These are phyloP conservation scores for Argya squamiceps DNA, from an alignment of 2,797 vertebrate genomes.

Conservation along the genomic window DNA sequence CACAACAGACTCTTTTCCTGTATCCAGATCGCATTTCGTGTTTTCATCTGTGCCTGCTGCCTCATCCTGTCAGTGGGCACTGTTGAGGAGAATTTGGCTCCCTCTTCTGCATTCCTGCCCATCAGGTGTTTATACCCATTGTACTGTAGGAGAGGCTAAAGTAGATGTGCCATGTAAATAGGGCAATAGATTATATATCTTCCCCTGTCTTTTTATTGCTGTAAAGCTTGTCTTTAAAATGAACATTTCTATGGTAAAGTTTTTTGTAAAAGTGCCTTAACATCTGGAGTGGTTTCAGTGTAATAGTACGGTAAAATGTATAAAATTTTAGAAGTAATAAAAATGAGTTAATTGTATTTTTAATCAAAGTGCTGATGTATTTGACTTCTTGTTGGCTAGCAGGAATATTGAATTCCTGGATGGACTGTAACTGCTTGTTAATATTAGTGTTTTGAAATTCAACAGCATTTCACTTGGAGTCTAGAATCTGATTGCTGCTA, in stretches of 20 bases:
- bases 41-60: not conserved
- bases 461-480: conserved; percentile 23
- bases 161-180: not conserved
- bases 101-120: not conserved
- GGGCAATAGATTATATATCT: not conserved
- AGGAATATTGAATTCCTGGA: not conserved
- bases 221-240: conserved; percentile 20
- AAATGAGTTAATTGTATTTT: not conserved
- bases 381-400: not conserved
- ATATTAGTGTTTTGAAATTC: conserved; percentile 10
- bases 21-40: not conserved
- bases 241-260: not conserved
- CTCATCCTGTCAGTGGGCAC: not conserved
- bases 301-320: not conserved
- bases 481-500: not conserved
- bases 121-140: not conserved
- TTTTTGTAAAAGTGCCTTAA: conserved; percentile 3
- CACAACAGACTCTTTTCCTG: not conserved
- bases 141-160: conserved; percentile 25
- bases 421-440: not conserved
- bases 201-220: not conserved
- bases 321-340: not conserved
- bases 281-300: not conserved
- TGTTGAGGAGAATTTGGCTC: not conserved
- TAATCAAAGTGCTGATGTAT: not conserved